Percentiles rank a stretch among this genome's conserved stretches.
phyloP scores from a whole-genome alignment of 2,888 invertebrate species.

The Oegoconia quadripuncta region DNA sequence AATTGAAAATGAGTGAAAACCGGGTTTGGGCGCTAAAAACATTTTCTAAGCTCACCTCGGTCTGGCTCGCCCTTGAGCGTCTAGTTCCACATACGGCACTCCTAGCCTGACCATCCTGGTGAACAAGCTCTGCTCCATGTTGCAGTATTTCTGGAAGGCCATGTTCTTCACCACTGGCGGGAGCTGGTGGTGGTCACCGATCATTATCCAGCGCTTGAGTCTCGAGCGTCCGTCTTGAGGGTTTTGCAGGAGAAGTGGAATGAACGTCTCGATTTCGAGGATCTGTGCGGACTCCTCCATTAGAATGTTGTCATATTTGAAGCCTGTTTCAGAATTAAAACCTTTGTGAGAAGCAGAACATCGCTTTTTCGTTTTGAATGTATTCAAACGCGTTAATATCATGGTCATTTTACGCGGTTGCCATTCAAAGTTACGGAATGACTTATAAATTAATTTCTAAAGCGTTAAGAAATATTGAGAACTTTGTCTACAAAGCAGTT shows the following conservation, averaged over 20 bases:
- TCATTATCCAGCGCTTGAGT: constrained; percentile 99
- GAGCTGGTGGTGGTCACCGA: constrained; percentile 99
- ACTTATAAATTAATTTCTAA: too few species aligned
- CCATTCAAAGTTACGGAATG: too few species aligned
- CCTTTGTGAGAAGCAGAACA: too few species aligned
- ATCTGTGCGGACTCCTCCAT: constrained; percentile 99
- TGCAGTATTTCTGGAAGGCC: constrained; percentile 99
- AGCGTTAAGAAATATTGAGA: too few species aligned
- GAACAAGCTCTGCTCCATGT: constrained; percentile 99
- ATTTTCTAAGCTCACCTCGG: constrained; percentile 83
- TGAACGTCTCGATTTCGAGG: constrained; percentile 99
- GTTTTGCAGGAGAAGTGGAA: constrained; percentile 98
- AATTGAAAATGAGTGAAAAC: too few species aligned
- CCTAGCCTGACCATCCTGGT: constrained; percentile 97
- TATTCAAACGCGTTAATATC: too few species aligned
- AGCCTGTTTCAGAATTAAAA: too few species aligned
- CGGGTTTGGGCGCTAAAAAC: background rate
- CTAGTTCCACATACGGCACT: constrained; percentile 97
- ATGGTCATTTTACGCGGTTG: too few species aligned
- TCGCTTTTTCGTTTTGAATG: too few species aligned
- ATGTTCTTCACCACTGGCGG: constrained; percentile 99
- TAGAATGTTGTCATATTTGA: constrained; percentile 98
- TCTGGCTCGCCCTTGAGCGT: constrained; percentile 97
- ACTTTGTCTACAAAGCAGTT: too few species aligned
- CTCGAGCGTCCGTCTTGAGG: constrained; percentile 97